Evolutionary conservation across 2,888 invertebrate genomes (phyloP).

Genomic region (Pristionchus japonicus): DNA sequence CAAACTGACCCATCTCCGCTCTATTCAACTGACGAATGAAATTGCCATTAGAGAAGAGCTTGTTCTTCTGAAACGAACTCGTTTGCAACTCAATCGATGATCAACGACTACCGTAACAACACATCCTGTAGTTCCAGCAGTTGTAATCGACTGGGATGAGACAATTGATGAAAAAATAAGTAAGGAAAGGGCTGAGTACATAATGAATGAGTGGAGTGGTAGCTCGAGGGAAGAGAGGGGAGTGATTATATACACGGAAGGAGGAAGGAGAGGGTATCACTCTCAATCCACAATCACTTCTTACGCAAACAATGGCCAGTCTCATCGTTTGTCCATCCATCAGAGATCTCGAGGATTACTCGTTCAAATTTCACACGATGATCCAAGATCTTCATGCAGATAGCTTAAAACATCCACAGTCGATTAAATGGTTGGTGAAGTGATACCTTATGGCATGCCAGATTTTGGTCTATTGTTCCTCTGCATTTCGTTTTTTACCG

Average conservation of each 20-base stretch:
- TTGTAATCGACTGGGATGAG: background rate
- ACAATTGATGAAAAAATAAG: background rate
- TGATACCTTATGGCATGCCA: too few relatives aligned
- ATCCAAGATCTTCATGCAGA: too few relatives aligned
- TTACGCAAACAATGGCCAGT: slow-evolving; percentile 24
- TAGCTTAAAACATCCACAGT: too few relatives aligned
- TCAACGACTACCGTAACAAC: slow-evolving; percentile 21
- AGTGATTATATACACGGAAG: background rate
- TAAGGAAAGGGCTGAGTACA: slow-evolving; percentile 5
- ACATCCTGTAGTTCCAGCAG: slow-evolving; percentile 40
- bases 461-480: too few relatives aligned
- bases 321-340: background rate
- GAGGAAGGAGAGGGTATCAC: slow-evolving; percentile 9
- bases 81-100: background rate
- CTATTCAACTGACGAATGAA: slow-evolving; percentile 67
- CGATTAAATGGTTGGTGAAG: too few relatives aligned
- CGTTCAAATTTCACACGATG: slow-evolving; percentile 37
- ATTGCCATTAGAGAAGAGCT: slow-evolving; percentile 71
- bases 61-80: slow-evolving; percentile 61
- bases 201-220: background rate
- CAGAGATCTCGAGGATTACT: slow-evolving; percentile 37
- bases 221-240: background rate
- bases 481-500: too few relatives aligned
- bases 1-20: slow-evolving; percentile 63
- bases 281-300: slow-evolving; percentile 30